A percentile compares a stretch with the other conserved stretches of the same genome.
These are phyloP conservation scores for Physeter macrocephalus DNA, from an alignment of 2,113 vertebrate species.

Conservation along the genomic window DNA sequence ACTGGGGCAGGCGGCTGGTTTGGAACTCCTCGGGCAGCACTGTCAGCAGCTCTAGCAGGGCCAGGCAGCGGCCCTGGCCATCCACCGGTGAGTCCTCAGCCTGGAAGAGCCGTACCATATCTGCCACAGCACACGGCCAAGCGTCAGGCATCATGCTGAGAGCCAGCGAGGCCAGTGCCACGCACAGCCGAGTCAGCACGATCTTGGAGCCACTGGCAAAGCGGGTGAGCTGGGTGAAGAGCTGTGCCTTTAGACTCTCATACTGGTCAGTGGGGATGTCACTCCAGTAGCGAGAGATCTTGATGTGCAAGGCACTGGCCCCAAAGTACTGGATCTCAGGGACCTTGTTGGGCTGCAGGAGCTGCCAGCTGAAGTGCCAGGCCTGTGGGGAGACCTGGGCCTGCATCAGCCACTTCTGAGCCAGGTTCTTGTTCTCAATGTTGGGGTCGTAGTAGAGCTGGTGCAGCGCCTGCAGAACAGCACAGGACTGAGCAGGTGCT, in stretches of 20 bases:
- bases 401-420: slow-evolving; percentile 99
- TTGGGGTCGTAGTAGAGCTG: slow-evolving; percentile 99
- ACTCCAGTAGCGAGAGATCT: slow-evolving; percentile 98
- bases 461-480: slow-evolving; percentile 90
- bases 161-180: slow-evolving; percentile 95
- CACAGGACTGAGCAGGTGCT: slow-evolving; percentile 57
- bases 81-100: slow-evolving; percentile 94
- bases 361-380: slow-evolving; percentile 98
- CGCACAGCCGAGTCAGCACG: slow-evolving; percentile 96
- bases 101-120: slow-evolving; percentile 98
- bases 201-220: slow-evolving; percentile 98
- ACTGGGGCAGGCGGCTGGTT: slow-evolving; percentile 96
- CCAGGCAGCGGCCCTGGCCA: slow-evolving; percentile 93
- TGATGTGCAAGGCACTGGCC: slow-evolving; percentile 97
- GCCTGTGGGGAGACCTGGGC: slow-evolving; percentile 98
- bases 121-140: slow-evolving; percentile 95
- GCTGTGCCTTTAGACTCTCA: slow-evolving; percentile 95
- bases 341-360: slow-evolving; percentile 96
- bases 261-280: slow-evolving; percentile 98
- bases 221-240: slow-evolving; percentile 95
- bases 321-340: slow-evolving; percentile 99
- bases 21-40: slow-evolving; percentile 98
- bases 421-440: slow-evolving; percentile 99
- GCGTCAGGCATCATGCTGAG: slow-evolving; percentile 98
- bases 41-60: slow-evolving; percentile 95